Evolutionary conservation across 1,140 invertebrate genomes (phyloP), one percentile per base, ranked within the genome.

Genomic region (Idris sp.): DNA sequence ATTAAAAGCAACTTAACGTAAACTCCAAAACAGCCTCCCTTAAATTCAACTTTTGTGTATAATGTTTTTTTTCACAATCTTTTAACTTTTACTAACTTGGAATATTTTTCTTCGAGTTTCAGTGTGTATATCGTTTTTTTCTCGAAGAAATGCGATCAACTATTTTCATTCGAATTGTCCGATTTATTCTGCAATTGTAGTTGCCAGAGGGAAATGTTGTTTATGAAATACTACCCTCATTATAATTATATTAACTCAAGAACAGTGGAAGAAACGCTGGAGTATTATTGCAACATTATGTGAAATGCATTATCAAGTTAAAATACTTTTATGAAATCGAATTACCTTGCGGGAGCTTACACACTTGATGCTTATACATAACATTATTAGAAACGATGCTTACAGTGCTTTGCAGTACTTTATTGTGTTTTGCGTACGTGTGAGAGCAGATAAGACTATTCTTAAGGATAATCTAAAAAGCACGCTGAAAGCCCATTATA

Each of bases 281-380:
- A n/a, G 26, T 35, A 64, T 44, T 51, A 26, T 11, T 26, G 30
- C 9, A 43, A 44, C 61, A 54, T 38, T 54, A 65, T 54, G 49
- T 38, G 40, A 51, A 64, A 53, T 65, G 61, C 43, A 67, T 67
- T 48, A 58, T 48, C 49, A 61, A 65, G 69, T 44, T 65, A 46
- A 43, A 73, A 65, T 43, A 58, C 44, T 73, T 73, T 71, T 51
- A 65, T 65, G 53, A 44, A 73, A 65, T 73, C 51, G 30, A 62
- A 59, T 65, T 40, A 59, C 46, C 51, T 43, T 38, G 36, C 6
- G 49, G 44, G 51, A 43, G 40, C 26, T 58, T 51, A 54, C 58
- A n/a, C n/a, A 53, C 53, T 59, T 61, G 25, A 58, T 43, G 48
- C 46, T 49, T 74, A 59, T 46, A 46, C 44, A 40, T 43, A 65